Evolutionary conservation across 1,140 invertebrate genomes (phyloP).

Genomic region (Drosophila lacteicornis): DNA sequence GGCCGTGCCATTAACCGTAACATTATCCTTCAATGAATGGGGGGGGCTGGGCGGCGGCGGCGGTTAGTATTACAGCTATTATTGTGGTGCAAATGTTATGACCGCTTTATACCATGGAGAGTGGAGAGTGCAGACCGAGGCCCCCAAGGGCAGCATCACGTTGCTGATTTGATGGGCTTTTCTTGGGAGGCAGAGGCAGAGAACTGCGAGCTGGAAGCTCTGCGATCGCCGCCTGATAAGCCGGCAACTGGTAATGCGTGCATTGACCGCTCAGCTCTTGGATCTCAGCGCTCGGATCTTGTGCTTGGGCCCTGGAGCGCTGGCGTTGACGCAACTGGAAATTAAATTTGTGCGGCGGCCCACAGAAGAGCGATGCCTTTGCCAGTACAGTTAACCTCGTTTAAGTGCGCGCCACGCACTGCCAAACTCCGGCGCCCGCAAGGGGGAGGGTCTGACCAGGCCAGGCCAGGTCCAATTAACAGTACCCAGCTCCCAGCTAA

Average conservation of each 20-base stretch:
- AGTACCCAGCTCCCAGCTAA: conserved; percentile 48
- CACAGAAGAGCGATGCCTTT: conserved; percentile 54
- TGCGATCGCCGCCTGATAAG: conserved; percentile 45
- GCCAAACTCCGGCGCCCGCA: conserved; percentile 32
- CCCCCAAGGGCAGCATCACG: conserved; percentile 77
- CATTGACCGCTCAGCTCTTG: conserved; percentile 66
- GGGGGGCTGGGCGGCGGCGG: conserved; percentile 46
- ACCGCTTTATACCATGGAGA: conserved; percentile 32
- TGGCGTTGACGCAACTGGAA: conserved; percentile 72
- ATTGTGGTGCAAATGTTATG: conserved; percentile 81
- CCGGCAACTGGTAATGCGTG: conserved; percentile 74
- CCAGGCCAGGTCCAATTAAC: conserved; percentile 74
- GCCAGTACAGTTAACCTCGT: conserved; percentile 78
- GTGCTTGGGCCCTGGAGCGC: conserved; percentile 39
- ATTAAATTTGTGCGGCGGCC: conserved; percentile 69
- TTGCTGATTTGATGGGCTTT: conserved; percentile 76
- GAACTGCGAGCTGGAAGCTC: conserved; percentile 28
- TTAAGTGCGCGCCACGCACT: conserved; percentile 77
- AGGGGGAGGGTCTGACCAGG: conserved; percentile 11
- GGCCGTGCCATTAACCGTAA: conserved; percentile 65
- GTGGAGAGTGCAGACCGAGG: conserved; percentile 31
- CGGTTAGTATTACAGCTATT: conserved; percentile 70
- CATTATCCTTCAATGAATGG: conserved; percentile 76
- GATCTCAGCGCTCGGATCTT: conserved; percentile 35
- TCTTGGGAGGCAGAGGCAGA: conserved; percentile 15